A percentile compares a stretch with the other conserved stretches of the same genome.
These are phyloP conservation scores for Amiota minor DNA, from an alignment of 2,888 invertebrate genomes.

Conservation along the genomic window DNA sequence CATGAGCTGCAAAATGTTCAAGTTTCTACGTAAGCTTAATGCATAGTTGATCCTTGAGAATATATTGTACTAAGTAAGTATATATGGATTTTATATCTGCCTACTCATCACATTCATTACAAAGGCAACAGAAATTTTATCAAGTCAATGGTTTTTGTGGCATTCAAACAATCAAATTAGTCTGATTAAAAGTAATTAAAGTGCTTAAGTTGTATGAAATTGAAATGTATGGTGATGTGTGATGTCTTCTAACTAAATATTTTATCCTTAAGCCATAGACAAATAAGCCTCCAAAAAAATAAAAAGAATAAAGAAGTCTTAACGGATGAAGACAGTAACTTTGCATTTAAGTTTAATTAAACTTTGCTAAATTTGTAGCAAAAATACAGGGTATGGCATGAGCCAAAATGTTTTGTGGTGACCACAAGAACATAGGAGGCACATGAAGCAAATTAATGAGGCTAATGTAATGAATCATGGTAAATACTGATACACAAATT, in stretches of 20 bases:
- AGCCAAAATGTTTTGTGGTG: too few species aligned
- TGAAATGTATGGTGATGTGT: background rate
- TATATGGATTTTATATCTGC: too few species aligned
- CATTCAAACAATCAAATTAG: conserved; percentile 19
- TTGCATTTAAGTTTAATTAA: background rate
- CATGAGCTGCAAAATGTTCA: too few species aligned
- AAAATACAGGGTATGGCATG: too few species aligned
- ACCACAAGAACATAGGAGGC: too few species aligned
- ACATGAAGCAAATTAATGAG: too few species aligned
- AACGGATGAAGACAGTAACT: background rate
- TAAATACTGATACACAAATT: too few species aligned
- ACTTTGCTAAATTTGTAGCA: background rate
- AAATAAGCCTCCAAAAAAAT: background rate
- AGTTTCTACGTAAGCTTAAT: background rate
- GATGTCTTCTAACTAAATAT: background rate
- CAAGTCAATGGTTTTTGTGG: conserved; percentile 5
- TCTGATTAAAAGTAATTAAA: conserved; percentile 26
- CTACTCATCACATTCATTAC: too few species aligned
- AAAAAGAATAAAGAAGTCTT: background rate
- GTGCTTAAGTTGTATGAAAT: conserved; percentile 24
- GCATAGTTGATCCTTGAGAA: conserved; percentile 18
- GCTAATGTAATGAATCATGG: too few species aligned
- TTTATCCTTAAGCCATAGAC: background rate
- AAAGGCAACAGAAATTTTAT: background rate
- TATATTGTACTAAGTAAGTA: background rate